A percentile compares a stretch with the other conserved stretches of the same genome.
phyloP scores from a whole-genome alignment of 1,140 invertebrate genomes.

The Drosophila murphyi region DNA sequence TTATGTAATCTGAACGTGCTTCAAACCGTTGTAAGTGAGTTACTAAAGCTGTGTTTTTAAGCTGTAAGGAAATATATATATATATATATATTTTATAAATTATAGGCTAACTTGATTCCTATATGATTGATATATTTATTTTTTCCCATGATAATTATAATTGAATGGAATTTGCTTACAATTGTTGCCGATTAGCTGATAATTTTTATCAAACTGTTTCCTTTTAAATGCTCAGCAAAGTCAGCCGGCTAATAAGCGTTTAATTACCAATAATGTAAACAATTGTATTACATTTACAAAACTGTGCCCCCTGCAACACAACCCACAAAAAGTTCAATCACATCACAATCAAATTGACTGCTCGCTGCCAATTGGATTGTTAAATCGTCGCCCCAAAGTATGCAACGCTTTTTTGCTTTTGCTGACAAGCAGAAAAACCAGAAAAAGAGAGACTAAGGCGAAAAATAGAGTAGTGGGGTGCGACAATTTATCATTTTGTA shows the following conservation, averaged over 20 bases:
- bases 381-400: constrained; percentile 49
- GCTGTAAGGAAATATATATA: no score
- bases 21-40: no score
- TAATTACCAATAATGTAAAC: background rate
- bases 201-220: no score
- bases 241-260: background rate
- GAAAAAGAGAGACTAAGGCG: background rate
- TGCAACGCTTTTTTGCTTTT: constrained; percentile 40
- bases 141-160: no score
- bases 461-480: constrained; percentile 2
- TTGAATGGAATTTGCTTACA: no score
- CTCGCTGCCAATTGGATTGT: constrained; percentile 16
- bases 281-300: background rate
- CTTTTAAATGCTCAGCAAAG: background rate
- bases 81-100: no score
- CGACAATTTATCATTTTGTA: constrained; percentile 71
- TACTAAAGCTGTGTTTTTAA: no score
- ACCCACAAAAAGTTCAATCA: background rate
- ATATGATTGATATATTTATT: no score
- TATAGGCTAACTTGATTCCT: no score
- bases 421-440: constrained; percentile 23
- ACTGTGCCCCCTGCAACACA: background rate
- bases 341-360: constrained; percentile 12
- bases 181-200: no score
- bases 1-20: no score